Evolutionary conservation across 1,140 invertebrate genomes (phyloP), one percentile per base, ranked within the genome.

Genomic region (Aphelinus atriplicis): DNA sequence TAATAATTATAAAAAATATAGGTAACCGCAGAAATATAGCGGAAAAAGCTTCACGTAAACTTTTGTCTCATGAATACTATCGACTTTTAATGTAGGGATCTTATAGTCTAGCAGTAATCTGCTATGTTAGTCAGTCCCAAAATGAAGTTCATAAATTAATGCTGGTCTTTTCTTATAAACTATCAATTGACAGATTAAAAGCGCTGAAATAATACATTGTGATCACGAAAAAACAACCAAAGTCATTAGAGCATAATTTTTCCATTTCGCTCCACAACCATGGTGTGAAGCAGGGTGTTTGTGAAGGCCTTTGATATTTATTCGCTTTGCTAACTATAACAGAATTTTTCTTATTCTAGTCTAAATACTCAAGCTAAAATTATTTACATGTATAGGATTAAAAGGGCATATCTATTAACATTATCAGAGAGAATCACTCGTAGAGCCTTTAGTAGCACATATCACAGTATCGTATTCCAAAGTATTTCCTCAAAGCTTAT

Each of bases 401-500:
- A 50, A 51, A n/a, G 60, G 7, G 57, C 6, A 7, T 70, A 70
- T 70, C 60, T 70, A 70, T 75, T 60, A 26, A 70, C 50, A 47
- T 75, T 74, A 70, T n/a, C 67, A 75, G 65, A 77, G 62, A 73
- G 26, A 76, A 78, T 72, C 51, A 78, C 68, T 71, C 62, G 48
- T 76, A 83, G 80, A 83, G 82, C 84, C 82, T 84, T 85, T 86
- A 85, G 82, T 84, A 85, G 83, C 84, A 80, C 83, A 86, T 88
- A 88, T 88, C 86, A 88, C 86, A 87, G 85, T 84, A 85, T 85
- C 81, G 81, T 81, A 84, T 85, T 79, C 80, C 77, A 80, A 80
- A 81, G 71, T 81, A 74, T 80, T 77, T 72, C 45, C 58, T 45
- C 64, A 63, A 71, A 61, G 63, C 47, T 61, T 62, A 60, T 45